phyloP scores from a whole-genome alignment of 1,140 invertebrate genomes.

The Caerostris extrusa region DNA sequence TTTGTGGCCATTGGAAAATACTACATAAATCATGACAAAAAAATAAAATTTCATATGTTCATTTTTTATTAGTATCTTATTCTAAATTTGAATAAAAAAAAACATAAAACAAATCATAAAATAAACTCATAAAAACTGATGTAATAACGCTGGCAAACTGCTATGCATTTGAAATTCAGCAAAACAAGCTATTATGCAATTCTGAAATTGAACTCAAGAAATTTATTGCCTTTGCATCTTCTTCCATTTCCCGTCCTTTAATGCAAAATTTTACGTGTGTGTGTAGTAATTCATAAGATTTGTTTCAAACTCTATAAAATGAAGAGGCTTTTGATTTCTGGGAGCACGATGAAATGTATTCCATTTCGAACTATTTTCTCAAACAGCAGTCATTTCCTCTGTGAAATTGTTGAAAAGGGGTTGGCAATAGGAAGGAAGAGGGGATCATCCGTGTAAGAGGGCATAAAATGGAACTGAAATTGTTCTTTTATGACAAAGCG shows the following conservation, averaged over 20 bases:
- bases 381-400: not conserved
- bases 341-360: not conserved
- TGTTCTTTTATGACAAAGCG: conserved; percentile 53
- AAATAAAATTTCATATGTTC: no score
- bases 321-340: not conserved
- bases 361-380: not conserved
- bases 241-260: not conserved
- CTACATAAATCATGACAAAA: no score
- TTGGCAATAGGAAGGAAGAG: not conserved
- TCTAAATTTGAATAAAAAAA: not conserved
- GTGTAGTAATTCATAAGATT: not conserved
- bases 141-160: not conserved
- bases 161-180: not conserved
- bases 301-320: not conserved
- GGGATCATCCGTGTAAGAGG: not conserved
- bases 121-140: not conserved
- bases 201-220: not conserved
- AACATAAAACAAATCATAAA: not conserved
- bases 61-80: no score
- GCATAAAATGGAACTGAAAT: conserved; percentile 43
- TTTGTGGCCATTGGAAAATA: no score
- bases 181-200: not conserved
- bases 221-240: not conserved
- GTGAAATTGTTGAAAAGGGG: not conserved
- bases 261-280: not conserved